phyloP scores from a whole-genome alignment of 1,140 invertebrate genomes.

The Trichonephila clavata region DNA sequence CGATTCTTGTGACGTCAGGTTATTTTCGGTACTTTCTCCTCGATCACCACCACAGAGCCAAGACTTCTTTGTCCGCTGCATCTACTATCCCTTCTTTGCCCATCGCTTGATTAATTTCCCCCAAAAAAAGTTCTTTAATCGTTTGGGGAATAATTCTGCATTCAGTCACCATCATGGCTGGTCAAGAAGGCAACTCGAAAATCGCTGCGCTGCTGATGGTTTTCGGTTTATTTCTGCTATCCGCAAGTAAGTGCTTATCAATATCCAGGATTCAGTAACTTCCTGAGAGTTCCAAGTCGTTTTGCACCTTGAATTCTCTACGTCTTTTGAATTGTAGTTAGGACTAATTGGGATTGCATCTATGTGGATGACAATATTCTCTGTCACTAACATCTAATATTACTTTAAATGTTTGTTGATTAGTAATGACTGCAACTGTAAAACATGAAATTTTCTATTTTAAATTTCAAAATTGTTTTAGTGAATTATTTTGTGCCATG shows the following conservation, averaged over 20 bases:
- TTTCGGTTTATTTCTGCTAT: not conserved
- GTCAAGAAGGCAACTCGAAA: not conserved
- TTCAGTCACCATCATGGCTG: not conserved
- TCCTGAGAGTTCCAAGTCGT: not conserved
- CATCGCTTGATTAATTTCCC: not conserved
- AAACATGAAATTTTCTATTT: too few relatives aligned
- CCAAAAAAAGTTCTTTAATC: not conserved
- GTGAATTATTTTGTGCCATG: too few relatives aligned
- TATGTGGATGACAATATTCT: too few relatives aligned
- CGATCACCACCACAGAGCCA: not conserved
- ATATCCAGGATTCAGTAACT: not conserved
- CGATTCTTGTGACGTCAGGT: slow-evolving; percentile 31
- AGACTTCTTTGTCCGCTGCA: not conserved
- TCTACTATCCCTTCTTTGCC: not conserved
- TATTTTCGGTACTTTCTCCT: not conserved
- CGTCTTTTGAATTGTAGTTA: too few relatives aligned
- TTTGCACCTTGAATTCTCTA: not conserved
- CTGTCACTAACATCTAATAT: too few relatives aligned
- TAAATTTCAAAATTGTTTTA: too few relatives aligned
- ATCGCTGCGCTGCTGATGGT: not conserved
- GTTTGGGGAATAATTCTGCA: not conserved
- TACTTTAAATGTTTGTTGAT: too few relatives aligned
- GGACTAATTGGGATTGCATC: too few relatives aligned
- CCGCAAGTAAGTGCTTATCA: not conserved
- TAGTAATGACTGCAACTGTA: too few relatives aligned